Evolutionary conservation across 2,113 vertebrate species (phyloP).

Genomic region (Dascyllus trimaculatus): DNA sequence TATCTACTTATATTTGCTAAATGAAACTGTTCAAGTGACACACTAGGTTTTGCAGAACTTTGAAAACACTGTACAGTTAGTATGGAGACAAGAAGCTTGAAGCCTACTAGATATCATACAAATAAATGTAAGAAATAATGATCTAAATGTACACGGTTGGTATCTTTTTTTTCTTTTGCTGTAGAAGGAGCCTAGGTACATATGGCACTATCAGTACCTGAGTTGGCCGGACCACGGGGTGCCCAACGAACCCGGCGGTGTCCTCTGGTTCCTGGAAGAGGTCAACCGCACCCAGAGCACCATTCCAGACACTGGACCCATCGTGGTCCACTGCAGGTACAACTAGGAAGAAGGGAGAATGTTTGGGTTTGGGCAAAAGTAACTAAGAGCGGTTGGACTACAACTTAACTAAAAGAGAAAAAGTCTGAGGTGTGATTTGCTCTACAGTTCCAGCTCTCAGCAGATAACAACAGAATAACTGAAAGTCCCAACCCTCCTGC

Average conservation of each 20-base stretch:
- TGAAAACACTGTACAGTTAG: not conserved
- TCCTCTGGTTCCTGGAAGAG: conserved; percentile 90
- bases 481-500: too few relatives aligned
- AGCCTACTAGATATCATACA: too few relatives aligned
- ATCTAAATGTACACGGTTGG: not conserved
- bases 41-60: not conserved
- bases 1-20: not conserved
- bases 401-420: not conserved
- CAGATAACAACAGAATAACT: too few relatives aligned
- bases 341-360: not conserved
- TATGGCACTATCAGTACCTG: conserved; percentile 92
- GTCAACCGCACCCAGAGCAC: conserved; percentile 87
- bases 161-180: not conserved
- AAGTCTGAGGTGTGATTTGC: not conserved
- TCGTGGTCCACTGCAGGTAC: conserved; percentile 90
- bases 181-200: conserved; percentile 85
- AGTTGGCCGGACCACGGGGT: conserved; percentile 93
- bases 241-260: conserved; percentile 89
- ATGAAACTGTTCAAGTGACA: not conserved
- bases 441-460: too few relatives aligned
- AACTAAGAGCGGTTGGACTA: not conserved
- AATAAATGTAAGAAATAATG: too few relatives aligned
- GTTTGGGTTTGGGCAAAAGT: not conserved
- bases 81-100: not conserved
- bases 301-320: conserved; percentile 86